Evolutionary conservation across 2,888 invertebrate genomes (phyloP), one percentile per base, ranked within the genome.

Genomic region (Zele albiditarsus): DNA sequence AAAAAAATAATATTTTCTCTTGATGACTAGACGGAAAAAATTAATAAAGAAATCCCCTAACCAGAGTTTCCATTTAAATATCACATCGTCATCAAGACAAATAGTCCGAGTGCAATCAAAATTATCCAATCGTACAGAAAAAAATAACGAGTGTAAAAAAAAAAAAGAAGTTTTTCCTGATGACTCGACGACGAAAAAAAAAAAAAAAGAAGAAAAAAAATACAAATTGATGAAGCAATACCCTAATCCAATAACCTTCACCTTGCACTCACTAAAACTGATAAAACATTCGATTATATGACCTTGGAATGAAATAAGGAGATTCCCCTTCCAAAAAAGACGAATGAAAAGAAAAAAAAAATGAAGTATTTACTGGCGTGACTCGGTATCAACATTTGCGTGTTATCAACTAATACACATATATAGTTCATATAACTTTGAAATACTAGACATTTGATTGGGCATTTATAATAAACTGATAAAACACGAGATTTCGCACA

Each of bases 191-290:
- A n/a, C n/a, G n/a, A n/a, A 38, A 38, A 38, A 38, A 6, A 2
- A 31, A 31, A 1, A 31, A 31, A 31, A 6, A 12, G 38, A 12
- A 6, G 38, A 38, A 31, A 1, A 31, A 31, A 31, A 6, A 12
- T 8, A 12, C 0, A 12, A 38, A 38, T 38, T 38, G 12, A 38
- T 31, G 8, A 8, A 31, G 8, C 38, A 38, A 53, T 53, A 8
- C 27, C 10, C 25, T 23, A 60, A 60, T 23, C 33, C 5, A 60
- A 70, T 58, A 60, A 70, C 70, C 70, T 70, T 70, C 70, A 70
- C 70, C 70, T 60, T 58, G 23, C 23, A 53, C 53, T 20, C 20
- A 53, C 20, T 20, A 38, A 12, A 12, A 38, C 68, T 25, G n/a
- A 28, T 33, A 25, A 76, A 20, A 53, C 57, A 25, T 49, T 62